Evolutionary conservation across 2,888 invertebrate genomes (phyloP), one percentile per base, ranked within the genome.

Genomic region (Sinelater perroti): DNA sequence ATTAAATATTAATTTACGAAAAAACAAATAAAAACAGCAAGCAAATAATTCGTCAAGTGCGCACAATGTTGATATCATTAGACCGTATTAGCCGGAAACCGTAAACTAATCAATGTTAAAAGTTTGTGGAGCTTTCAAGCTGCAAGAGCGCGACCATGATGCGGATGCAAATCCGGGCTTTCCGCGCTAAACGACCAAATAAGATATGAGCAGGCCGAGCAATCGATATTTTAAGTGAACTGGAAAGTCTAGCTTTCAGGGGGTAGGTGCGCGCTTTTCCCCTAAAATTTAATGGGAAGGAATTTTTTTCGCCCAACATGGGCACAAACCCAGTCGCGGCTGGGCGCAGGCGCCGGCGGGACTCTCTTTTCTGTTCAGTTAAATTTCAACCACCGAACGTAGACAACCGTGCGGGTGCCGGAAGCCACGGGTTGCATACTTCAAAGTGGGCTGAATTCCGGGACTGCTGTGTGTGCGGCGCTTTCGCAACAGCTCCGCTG

Each of bases 251-350:
- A 26, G 40, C 44, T 53, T 52, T 57, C 51, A 52, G 18, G 18
- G 54, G 40, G 44, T 46, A 11, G 53, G 46, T 31, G 42, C 18
- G 21, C 53, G 28, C 55, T 33, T 46, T 52, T 57, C 47, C 47
- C 42, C 52, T 53, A 36, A 57, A 57, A 57, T 57, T 57, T 52
- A 57, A 57, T 57, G 52, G 47, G 42, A 57, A 52, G 52, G 47
- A 46, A 52, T 28, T 57, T n/a, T 57, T 57, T 57, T 40, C 10
- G 14, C 11, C 17, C 11, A 35, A 36, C 26, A 40, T 57, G 53
- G 57, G 46, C 47, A 45, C 50, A 44, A 50, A 51, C 56, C 44
- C 14, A 13, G 26, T 33, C 20, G 47, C 40, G 40, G 13, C 14
- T 7, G 13, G n/a, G 42, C 57, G 57, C 57, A 57, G 24, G 52